A percentile compares a stretch with the other conserved stretches of the same genome.
phyloP scores from a whole-genome alignment of 2,797 vertebrate species.

The Gallirallus australis region DNA sequence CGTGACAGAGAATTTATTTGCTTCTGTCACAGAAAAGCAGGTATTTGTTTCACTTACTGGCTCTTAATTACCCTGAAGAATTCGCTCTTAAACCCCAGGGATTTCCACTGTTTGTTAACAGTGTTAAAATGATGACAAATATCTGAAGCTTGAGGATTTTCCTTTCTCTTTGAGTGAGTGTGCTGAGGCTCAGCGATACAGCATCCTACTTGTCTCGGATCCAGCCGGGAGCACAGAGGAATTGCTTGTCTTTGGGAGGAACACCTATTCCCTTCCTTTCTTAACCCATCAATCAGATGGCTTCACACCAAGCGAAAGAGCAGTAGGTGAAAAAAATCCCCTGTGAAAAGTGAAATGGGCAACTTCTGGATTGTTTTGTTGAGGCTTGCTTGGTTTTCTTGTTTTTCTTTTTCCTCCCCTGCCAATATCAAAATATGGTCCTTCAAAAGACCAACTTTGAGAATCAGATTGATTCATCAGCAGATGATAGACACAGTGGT shows the following conservation, averaged over 20 bases:
- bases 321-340: not conserved
- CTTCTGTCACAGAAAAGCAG: slow-evolving; percentile 51
- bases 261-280: not conserved
- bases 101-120: slow-evolving; percentile 48
- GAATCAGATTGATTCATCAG: not conserved
- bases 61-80: slow-evolving; percentile 57
- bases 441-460: not conserved
- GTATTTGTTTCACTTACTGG: slow-evolving; percentile 42
- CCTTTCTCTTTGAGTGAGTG: not conserved
- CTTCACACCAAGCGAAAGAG: not conserved
- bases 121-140: slow-evolving; percentile 52
- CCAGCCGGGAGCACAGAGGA: not conserved
- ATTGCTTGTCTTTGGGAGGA: not conserved
- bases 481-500: not conserved
- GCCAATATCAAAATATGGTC: not conserved
- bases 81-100: slow-evolving; percentile 31
- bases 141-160: slow-evolving; percentile 15
- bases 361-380: not conserved
- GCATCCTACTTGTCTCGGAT: not conserved
- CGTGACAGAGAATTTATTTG: slow-evolving; percentile 57
- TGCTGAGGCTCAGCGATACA: not conserved
- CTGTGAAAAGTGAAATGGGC: not conserved
- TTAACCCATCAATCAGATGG: not conserved
- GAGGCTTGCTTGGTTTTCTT: no score
- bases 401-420: accelerated